Conservation (phyloP, 2,113 vertebrate species). For the Psittacara wagleri region DNA sequence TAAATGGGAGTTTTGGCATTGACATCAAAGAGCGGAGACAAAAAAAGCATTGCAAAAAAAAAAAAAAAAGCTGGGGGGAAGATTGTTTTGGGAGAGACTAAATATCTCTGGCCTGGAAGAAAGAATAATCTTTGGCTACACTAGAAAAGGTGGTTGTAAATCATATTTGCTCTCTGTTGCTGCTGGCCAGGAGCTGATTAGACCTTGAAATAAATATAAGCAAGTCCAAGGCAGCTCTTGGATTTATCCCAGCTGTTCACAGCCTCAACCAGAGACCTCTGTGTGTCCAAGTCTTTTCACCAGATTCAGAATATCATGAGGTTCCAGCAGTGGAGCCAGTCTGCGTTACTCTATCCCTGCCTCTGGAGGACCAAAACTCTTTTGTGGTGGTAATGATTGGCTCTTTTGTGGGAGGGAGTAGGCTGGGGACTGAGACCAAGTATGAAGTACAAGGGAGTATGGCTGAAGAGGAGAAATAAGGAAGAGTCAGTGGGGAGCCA, state of each 20-base stretch:
- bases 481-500: background rate
- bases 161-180: background rate
- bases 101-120: background rate
- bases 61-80: background rate
- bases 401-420: background rate
- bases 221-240: background rate
- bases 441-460: background rate
- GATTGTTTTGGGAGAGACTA: background rate
- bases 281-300: background rate
- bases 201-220: conserved; percentile 16
- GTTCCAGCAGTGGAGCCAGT: background rate
- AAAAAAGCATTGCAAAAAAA: background rate
- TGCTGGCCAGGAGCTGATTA: background rate
- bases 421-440: background rate
- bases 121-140: background rate
- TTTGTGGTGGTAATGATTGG: background rate
- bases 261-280: background rate
- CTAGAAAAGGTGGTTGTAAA: background rate
- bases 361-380: background rate
- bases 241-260: background rate
- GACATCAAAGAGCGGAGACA: background rate
- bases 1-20: background rate
- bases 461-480: background rate
- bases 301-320: background rate
- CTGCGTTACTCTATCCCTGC: background rate